Evolutionary conservation across 2,888 invertebrate species (phyloP), one percentile per base, ranked within the genome.

Genomic region (Euspilapteryx auroguttella): DNA sequence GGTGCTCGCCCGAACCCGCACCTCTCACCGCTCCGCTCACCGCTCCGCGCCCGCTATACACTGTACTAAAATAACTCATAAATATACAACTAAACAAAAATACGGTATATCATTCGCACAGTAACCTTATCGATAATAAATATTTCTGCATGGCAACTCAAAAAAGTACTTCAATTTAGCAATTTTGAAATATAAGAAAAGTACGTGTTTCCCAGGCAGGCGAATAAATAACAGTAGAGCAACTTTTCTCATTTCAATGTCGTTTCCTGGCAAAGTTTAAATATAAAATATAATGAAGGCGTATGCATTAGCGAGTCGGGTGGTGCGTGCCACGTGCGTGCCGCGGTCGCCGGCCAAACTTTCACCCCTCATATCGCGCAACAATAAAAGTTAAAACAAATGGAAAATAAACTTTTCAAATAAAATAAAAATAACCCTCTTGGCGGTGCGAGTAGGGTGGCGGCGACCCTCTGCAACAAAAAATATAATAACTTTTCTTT

Each of bases 401-500:
- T 68, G 73, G 56, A 66, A 69, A 69, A 68, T 73, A 68, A 73
- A 73, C 68, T 75, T 73, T 73, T 68, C 66, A 62, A 71, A 73
- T 73, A 71, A 73, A 73, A 71, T 71, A 71, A 75, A 75, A 71
- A 69, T 73, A 73, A 71, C 71, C 75, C 71, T 66, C 68, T 63
- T 62, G 65, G 63, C 57, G 61, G 65, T 28, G 30, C 53, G 64
- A 63, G n/a, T n/a, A n/a, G 71, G 69, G 69, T 64, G 66, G 69
- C 63, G 52, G 65, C n/a, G 17, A 17, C 68, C 68, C 71, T 56
- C 64, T 62, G 64, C 65, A 65, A 71, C 65, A 69, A 73, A 73
- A 73, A 73, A 73, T 75, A 75, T 71, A 73, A 75, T 75, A 73
- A 73, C 75, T 73, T 73, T 71, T 73, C 73, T 73, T 71, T 73